phyloP scores from a whole-genome alignment of 2,113 vertebrate species.

The Nanorana parkeri region DNA sequence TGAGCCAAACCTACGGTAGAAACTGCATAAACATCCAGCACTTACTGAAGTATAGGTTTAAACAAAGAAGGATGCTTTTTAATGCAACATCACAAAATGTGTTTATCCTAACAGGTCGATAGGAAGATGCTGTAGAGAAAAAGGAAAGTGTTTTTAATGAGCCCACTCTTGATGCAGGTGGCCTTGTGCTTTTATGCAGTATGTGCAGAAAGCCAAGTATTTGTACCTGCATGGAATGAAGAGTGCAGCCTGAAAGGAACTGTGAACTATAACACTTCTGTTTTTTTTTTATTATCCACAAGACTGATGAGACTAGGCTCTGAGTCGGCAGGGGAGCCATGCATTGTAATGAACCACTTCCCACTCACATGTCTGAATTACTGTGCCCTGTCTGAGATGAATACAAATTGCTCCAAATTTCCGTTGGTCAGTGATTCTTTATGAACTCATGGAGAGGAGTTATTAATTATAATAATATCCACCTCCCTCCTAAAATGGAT shows the following conservation, averaged over 20 bases:
- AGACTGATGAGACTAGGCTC: slow-evolving; percentile 41
- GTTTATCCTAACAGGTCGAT: slow-evolving; percentile 27
- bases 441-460: slow-evolving; percentile 3
- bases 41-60: not conserved
- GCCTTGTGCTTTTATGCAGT: slow-evolving; percentile 26
- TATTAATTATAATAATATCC: not conserved
- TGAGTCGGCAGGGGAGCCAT: slow-evolving; percentile 14
- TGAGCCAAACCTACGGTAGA: not conserved
- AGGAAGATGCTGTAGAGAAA: not conserved
- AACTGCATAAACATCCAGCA: not conserved
- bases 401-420: slow-evolving; percentile 33
- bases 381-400: slow-evolving; percentile 29
- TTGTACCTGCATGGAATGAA: slow-evolving; percentile 3
- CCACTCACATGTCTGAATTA: slow-evolving; percentile 33
- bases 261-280: slow-evolving; percentile 12
- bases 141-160: slow-evolving; percentile 11
- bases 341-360: slow-evolving; percentile 44
- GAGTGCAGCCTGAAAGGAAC: slow-evolving; percentile 19
- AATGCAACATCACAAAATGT: not conserved
- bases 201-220: slow-evolving; percentile 11
- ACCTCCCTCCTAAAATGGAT: not conserved
- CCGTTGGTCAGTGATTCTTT: slow-evolving; percentile 34
- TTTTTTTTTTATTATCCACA: slow-evolving; percentile 4
- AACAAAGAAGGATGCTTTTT: slow-evolving; percentile 5
- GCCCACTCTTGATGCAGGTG: slow-evolving; percentile 8